These are phyloP conservation scores for Trachurus trachurus DNA, from an alignment of 2,797 vertebrate species.

Conservation along the genomic window DNA sequence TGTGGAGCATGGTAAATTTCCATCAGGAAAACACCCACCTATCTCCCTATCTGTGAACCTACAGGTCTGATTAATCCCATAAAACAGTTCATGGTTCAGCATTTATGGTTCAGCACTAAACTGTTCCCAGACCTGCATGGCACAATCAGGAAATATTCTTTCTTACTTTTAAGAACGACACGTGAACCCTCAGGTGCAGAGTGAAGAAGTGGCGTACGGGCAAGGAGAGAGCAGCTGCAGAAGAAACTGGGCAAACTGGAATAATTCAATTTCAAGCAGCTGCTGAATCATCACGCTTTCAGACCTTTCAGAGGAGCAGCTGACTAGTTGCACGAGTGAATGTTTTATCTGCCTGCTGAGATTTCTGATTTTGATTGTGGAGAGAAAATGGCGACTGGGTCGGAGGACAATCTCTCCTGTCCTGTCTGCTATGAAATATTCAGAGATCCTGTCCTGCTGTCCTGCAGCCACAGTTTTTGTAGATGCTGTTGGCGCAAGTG, in stretches of 20 bases:
- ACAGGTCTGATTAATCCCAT: neutral
- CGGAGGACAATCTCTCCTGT: neutral
- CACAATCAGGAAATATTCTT: neutral
- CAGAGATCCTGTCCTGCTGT: constrained; percentile 1
- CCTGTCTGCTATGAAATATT: neutral
- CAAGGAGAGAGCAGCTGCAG: neutral
- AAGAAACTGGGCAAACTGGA: neutral
- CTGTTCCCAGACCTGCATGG: neutral
- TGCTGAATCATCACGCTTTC: neutral
- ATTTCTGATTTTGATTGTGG: neutral
- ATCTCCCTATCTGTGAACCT: no score
- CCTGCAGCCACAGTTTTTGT: neutral
- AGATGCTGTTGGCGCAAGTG: neutral
- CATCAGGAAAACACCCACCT: no score
- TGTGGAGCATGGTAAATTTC: no score
- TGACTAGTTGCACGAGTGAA: no score
- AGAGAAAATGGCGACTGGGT: neutral
- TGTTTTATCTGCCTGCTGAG: neutral
- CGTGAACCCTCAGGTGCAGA: neutral
- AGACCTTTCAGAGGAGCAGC: neutral
- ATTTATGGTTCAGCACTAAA: neutral
- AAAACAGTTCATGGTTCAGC: neutral
- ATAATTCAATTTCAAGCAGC: neutral
- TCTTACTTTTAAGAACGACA: neutral
- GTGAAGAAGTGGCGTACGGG: neutral